Percentiles rank a stretch among this genome's conserved stretches.
phyloP scores from a whole-genome alignment of 2,113 vertebrate species.

The Odocoileus hemionus region DNA sequence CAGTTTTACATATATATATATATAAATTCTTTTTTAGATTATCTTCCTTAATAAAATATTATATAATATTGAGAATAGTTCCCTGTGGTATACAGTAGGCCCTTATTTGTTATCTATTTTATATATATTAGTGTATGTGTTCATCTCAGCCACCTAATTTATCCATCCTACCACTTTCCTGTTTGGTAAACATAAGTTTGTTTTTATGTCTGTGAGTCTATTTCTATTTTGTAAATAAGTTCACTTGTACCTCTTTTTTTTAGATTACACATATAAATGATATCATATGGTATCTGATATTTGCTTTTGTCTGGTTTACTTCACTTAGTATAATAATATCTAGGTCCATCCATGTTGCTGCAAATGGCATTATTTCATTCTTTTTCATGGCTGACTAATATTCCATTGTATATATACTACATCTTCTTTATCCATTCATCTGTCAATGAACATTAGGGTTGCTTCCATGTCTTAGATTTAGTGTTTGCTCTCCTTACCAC shows the following conservation, averaged over 20 bases:
- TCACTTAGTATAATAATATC: neutral
- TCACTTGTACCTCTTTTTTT: neutral
- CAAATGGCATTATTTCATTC: neutral
- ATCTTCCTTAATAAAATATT: neutral
- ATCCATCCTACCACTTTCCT: neutral
- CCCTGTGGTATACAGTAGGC: neutral
- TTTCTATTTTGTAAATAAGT: neutral
- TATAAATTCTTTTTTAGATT: neutral
- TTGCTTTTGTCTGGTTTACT: neutral
- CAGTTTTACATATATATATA: neutral
- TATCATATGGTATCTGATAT: neutral
- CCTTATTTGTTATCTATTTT: neutral
- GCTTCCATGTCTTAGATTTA: neutral
- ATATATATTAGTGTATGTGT: neutral
- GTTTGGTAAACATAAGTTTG: neutral
- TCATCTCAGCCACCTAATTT: neutral
- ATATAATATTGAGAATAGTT: neutral
- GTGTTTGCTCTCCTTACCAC: neutral
- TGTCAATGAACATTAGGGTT: neutral
- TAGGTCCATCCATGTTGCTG: neutral
- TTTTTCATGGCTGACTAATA: neutral
- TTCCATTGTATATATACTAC: neutral
- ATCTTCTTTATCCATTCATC: neutral
- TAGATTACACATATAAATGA: neutral
- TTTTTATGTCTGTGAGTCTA: neutral